Evolutionary conservation across 2,113 vertebrate species (phyloP), one percentile per base, ranked within the genome.

Genomic region (Tetraodon nigroviridis): DNA sequence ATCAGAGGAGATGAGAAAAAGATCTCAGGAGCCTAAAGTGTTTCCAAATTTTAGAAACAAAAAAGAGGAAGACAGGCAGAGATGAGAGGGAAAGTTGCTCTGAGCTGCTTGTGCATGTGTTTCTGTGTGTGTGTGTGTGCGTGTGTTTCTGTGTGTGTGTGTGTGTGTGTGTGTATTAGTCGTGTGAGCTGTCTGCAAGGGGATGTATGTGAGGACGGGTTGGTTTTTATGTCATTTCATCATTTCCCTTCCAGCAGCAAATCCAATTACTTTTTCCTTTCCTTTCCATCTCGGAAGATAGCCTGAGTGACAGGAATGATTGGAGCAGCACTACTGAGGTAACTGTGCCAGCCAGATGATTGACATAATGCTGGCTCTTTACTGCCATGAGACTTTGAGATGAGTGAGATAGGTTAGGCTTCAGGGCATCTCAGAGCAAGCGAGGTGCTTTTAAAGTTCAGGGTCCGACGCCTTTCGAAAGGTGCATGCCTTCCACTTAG

Each of bases 161-260:
- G 12, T 62, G 55, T 59, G 62, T 67, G 59, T 62, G 69, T 19
- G 63, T 51, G 21, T 20, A 11, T 49, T 11, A 49, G 18, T 12
- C 3, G 19, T 49, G 49, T 37, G 32, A 37, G 12, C 32, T 37
- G 32, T 37, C 6, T 37, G 32, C 1, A 10, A 37, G 32, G 10
- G 32, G 32, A 37, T 37, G 11, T 37, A 37, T 37, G 32, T 37
- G 32, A 37, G 32, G 32, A 37, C 8, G 63, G 47, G 44, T n/a
- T 20, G 76, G 73, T 85, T 84, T 27, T 79, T 79, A 71, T 87
- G 77, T 83, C 75, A 83, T 87, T 86, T 85, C 84, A 87, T 88
- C 85, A 87, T 87, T 86, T 86, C 72, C 73, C 72, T 84, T 69
- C 80, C 57, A 66, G 79, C 74, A 81, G 85, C 67, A 73, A 87